phyloP scores from a whole-genome alignment of 2,113 vertebrate species.

The Grantiella picta region DNA sequence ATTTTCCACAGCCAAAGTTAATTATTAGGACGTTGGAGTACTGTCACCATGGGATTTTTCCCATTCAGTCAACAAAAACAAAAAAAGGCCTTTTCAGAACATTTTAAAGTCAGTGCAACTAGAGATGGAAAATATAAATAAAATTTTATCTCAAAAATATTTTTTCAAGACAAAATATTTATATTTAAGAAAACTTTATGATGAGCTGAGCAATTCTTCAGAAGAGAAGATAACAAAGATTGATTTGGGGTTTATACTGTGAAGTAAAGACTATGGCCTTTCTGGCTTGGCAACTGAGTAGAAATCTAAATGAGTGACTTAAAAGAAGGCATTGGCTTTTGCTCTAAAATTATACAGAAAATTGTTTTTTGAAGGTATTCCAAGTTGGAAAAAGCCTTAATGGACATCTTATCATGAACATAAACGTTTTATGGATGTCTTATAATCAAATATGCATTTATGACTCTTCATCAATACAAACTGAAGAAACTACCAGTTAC shows the following conservation, averaged over 20 bases:
- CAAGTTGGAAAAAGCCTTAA: neutral
- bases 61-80: neutral
- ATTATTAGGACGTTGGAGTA: neutral
- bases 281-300: neutral
- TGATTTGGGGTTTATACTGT: neutral
- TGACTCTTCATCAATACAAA: neutral
- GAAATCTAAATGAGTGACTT: neutral
- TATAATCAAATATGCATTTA: neutral
- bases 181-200: neutral
- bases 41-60: neutral
- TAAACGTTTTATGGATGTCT: neutral
- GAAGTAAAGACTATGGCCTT: neutral
- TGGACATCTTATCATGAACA: neutral
- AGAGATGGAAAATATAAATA: neutral
- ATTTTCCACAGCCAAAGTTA: neutral
- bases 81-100: neutral
- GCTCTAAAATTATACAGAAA: neutral
- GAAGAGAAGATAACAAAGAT: neutral
- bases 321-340: neutral
- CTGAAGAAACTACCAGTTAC: neutral
- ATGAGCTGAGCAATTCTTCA: neutral
- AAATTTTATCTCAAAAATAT: neutral
- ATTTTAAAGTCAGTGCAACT: neutral
- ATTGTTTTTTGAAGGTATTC: neutral
- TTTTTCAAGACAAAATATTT: neutral